These are phyloP conservation scores for Hydractinia echinata DNA, from an alignment of 30 jellyfish, hydroid and myxozoan species.

Conservation along the genomic window DNA sequence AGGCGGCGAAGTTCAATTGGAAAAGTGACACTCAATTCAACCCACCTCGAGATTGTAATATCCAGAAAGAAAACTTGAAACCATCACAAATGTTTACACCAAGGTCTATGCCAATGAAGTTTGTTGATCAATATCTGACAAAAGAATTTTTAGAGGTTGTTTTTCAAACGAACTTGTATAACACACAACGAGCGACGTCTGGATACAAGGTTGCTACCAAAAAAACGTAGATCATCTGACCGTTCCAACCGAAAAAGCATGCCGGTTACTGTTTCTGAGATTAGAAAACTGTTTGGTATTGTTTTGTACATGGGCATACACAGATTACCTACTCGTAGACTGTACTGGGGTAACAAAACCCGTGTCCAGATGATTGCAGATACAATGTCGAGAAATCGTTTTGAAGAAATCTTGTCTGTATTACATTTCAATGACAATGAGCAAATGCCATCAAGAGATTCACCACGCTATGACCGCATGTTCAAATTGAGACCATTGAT, in stretches of 20 bases:
- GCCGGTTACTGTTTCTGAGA: conserved; percentile 19
- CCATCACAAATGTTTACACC: too few relatives aligned
- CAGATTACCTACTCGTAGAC: conserved; percentile 27
- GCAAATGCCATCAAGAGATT: conserved; percentile 13
- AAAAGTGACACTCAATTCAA: background rate
- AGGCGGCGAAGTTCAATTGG: conserved; percentile 24
- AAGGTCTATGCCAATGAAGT: too few relatives aligned
- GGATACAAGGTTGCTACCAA: conserved; percentile 34
- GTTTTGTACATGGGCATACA: conserved; percentile 27
- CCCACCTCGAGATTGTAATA: too few relatives aligned
- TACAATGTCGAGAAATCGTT: conserved; percentile 1
- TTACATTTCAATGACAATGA: background rate
- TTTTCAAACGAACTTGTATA: conserved; percentile 26
- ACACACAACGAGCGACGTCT: conserved; percentile 28
- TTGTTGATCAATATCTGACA: too few relatives aligned
- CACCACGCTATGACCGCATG: conserved; percentile 32
- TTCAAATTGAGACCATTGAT: conserved; percentile 53
- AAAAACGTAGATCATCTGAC: background rate
- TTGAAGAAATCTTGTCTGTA: background rate
- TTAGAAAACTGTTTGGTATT: conserved; percentile 4
- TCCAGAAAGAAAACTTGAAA: too few relatives aligned
- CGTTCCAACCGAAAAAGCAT: conserved; percentile 16
- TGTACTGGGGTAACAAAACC: conserved; percentile 30
- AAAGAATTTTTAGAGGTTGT: too few relatives aligned
- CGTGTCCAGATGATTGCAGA: background rate